phyloP scores from a whole-genome alignment of 2,797 vertebrate species.

The Sebastes dallii region DNA sequence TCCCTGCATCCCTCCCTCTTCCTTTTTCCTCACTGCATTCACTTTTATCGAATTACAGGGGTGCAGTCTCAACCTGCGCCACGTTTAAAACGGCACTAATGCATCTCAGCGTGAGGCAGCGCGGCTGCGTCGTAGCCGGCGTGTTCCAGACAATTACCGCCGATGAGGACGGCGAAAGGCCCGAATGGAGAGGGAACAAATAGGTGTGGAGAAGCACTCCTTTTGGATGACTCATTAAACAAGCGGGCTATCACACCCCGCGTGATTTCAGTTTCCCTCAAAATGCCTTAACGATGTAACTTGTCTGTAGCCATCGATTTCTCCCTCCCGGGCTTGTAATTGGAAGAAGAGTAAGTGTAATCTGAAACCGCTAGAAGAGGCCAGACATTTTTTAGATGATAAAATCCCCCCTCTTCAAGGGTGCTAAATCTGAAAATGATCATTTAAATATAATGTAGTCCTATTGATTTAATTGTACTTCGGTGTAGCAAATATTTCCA shows the following conservation, averaged over 20 bases:
- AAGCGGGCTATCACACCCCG: slow-evolving; percentile 33
- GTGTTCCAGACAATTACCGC: slow-evolving; percentile 60
- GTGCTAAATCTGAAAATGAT: slow-evolving; percentile 38
- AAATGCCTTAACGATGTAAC: slow-evolving; percentile 59
- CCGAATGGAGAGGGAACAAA: slow-evolving; percentile 59
- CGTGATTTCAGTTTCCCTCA: slow-evolving; percentile 53
- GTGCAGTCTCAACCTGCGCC: slow-evolving; percentile 42
- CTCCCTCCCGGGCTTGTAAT: slow-evolving; percentile 38
- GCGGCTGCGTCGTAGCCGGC: slow-evolving; percentile 26
- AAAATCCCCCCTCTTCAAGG: slow-evolving; percentile 29
- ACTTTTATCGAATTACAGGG: slow-evolving; percentile 63
- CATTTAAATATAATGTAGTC: slow-evolving; percentile 40
- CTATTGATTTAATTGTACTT: slow-evolving; percentile 49
- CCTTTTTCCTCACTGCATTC: slow-evolving; percentile 15
- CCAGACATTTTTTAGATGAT: slow-evolving; percentile 33
- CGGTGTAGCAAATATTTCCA: slow-evolving; percentile 24
- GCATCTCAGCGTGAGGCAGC: slow-evolving; percentile 45
- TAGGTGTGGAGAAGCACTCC: slow-evolving; percentile 40
- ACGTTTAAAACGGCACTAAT: slow-evolving; percentile 52
- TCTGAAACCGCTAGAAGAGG: slow-evolving; percentile 34
- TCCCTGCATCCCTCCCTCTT: background rate
- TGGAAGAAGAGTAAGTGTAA: slow-evolving; percentile 52
- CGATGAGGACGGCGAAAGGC: slow-evolving; percentile 13
- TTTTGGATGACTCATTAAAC: slow-evolving; percentile 66
- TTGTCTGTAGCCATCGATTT: slow-evolving; percentile 60